A percentile compares a stretch with the other conserved stretches of the same genome.
Conservation (phyloP, 2,888 invertebrate species). For the Vanessa cardui region DNA sequence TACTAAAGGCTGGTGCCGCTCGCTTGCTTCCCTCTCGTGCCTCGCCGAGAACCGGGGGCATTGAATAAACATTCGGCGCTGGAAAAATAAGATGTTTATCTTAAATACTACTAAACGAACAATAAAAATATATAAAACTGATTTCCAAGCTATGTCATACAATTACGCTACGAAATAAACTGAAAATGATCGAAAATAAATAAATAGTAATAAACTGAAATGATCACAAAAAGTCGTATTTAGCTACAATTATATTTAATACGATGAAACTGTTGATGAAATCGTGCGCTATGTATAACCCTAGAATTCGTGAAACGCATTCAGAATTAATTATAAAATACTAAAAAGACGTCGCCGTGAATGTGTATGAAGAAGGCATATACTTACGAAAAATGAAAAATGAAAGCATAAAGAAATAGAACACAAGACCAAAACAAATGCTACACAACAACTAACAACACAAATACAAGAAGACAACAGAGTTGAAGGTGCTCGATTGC, state of each 20-base stretch:
- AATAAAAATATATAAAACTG: too few species aligned
- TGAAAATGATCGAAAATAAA: not conserved
- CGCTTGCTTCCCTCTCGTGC: conserved; percentile 80
- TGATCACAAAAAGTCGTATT: too few species aligned
- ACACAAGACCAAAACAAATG: not conserved
- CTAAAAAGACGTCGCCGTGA: not conserved
- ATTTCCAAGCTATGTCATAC: too few species aligned
- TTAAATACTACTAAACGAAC: too few species aligned
- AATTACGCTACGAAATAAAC: not conserved
- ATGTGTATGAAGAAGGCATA: not conserved
- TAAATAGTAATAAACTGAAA: not conserved
- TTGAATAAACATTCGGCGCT: conserved; percentile 95
- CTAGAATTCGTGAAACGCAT: not conserved
- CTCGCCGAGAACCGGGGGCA: conserved; percentile 89
- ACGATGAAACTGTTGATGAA: too few species aligned
- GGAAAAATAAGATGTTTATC: conserved; percentile 44
- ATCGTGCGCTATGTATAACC: not conserved
- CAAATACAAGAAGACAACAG: not conserved
- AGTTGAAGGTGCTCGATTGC: conserved; percentile 15
- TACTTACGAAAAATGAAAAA: not conserved
- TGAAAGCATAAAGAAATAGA: not conserved
- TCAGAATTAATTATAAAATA: not conserved
- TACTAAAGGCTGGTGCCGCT: conserved; percentile 94
- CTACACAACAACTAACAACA: not conserved
- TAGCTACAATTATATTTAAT: too few species aligned